A percentile compares a stretch with the other conserved stretches of the same genome.
phyloP scores from a whole-genome alignment of 2,888 invertebrate species.

The Nomada ruficornis region DNA sequence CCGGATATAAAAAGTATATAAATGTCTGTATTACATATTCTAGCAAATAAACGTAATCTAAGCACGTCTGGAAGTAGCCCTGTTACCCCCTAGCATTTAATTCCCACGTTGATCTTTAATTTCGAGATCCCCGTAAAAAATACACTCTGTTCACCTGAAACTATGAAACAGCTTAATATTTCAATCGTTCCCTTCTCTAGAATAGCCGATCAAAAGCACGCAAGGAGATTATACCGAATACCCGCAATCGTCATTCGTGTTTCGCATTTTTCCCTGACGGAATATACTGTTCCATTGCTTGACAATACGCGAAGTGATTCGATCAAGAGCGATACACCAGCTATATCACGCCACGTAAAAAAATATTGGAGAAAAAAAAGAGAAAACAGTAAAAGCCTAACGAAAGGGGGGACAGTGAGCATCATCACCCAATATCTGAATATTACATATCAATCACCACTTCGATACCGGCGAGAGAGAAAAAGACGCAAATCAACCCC shows the following conservation, averaged over 20 bases:
- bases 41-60: too few species aligned
- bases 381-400: not conserved
- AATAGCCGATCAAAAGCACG: too few species aligned
- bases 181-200: not conserved
- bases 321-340: constrained; percentile 7
- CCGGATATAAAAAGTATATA: too few species aligned
- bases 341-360: not conserved
- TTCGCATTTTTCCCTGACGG: not conserved
- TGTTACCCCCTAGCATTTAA: too few species aligned
- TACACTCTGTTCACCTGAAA: too few species aligned
- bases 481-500: constrained; percentile 12
- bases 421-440: constrained; percentile 29
- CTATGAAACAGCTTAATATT: not conserved
- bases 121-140: too few species aligned
- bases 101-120: too few species aligned
- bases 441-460: constrained; percentile 43
- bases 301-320: constrained; percentile 11
- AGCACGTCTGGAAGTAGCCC: too few species aligned
- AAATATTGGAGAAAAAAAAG: not conserved
- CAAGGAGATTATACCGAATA: not conserved
- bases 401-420: not conserved
- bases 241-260: not conserved
- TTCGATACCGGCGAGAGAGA: not conserved
- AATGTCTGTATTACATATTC: too few species aligned
- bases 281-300: not conserved